Conservation (phyloP, 2,888 invertebrate genomes). For the Xestia rhomboidea region DNA sequence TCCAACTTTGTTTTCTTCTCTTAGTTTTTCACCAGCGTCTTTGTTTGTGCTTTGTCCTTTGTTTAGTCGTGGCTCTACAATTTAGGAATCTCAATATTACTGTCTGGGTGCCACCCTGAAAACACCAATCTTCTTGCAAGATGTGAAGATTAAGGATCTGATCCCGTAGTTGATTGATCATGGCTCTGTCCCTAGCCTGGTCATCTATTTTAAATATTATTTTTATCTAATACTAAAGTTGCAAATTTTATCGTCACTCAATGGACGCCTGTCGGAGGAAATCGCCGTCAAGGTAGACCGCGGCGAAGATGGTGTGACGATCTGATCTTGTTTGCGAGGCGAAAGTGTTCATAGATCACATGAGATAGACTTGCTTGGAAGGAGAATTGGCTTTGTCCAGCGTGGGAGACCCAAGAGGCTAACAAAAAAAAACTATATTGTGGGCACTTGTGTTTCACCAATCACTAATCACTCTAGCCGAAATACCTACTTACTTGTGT, state of each 20-base stretch:
- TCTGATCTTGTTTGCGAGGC: no score
- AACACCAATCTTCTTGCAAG: not conserved
- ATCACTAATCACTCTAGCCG: not conserved
- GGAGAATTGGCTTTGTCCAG: not conserved
- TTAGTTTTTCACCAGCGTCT: conserved; percentile 3
- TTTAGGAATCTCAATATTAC: not conserved
- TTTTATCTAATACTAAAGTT: not conserved
- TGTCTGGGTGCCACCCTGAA: not conserved
- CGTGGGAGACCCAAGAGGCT: not conserved
- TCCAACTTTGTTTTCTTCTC: conserved; percentile 18
- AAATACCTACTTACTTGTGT: not conserved
- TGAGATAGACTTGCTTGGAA: not conserved
- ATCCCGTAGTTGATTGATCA: not conserved
- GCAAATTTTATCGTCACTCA: not conserved
- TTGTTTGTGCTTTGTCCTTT: conserved; percentile 10
- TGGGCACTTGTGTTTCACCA: not conserved
- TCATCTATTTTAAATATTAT: not conserved
- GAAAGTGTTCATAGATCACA: not conserved
- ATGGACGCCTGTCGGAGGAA: not conserved
- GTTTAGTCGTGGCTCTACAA: not conserved
- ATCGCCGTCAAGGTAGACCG: not conserved
- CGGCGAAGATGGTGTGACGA: no score
- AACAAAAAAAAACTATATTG: not conserved
- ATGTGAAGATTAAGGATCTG: not conserved
- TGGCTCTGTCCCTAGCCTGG: not conserved